Percentiles rank a stretch among this genome's conserved stretches.
Conservation (phyloP, 2,113 vertebrate genomes). For the Quiscalus mexicanus region DNA sequence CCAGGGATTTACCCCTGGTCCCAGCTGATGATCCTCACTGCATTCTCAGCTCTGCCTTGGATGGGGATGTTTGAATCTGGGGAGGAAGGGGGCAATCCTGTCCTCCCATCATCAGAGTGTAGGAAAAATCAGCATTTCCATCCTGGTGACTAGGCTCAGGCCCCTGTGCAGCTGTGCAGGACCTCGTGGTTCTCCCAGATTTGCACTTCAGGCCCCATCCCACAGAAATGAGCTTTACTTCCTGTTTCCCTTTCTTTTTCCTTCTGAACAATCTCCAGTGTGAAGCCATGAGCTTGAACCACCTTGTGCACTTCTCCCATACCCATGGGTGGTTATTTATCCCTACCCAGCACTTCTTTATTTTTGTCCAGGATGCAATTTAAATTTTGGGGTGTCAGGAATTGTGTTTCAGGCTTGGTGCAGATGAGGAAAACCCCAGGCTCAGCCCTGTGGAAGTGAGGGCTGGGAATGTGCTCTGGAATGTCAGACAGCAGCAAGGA, state of each 20-base stretch:
- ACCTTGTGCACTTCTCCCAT: accelerated
- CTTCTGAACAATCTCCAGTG: background rate
- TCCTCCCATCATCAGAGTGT: accelerated
- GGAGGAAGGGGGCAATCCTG: background rate
- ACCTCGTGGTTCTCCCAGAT: background rate
- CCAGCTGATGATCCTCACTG: background rate
- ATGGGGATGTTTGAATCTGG: background rate
- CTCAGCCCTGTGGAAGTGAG: background rate
- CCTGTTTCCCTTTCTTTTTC: background rate
- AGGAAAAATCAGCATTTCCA: background rate
- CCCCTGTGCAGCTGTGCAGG: background rate
- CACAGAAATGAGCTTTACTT: background rate
- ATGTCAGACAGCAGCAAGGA: background rate
- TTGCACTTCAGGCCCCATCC: background rate
- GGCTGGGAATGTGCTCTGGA: background rate
- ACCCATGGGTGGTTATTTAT: background rate
- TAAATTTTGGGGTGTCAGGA: background rate
- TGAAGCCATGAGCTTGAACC: background rate
- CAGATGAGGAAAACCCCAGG: background rate
- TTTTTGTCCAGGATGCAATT: background rate
- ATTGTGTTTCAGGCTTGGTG: background rate
- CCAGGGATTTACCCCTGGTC: background rate
- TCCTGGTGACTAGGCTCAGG: background rate
- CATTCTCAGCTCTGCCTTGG: background rate
- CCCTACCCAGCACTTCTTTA: background rate